Base-by-base conservation (phyloP, 2,797 vertebrate genomes). In the Hydrocynus forskahlii region DNA sequence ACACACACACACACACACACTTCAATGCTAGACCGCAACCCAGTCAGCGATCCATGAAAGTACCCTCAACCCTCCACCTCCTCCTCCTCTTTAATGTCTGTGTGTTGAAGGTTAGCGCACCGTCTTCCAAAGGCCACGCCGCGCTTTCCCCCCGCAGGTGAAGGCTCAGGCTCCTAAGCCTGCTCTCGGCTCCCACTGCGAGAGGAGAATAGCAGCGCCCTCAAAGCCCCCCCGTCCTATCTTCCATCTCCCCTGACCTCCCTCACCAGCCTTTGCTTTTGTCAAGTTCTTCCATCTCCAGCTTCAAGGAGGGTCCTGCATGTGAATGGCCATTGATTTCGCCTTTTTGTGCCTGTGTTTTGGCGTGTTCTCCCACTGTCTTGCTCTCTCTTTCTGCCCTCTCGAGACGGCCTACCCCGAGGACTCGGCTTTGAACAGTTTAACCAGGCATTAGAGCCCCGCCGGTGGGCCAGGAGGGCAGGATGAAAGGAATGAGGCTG, bases 351-450 rank as follows among this genome's bases (percentile, higher is more conserved):
- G 66, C 73, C 45, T 69, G 52, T 82, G 40, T 78, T 76, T 80
- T 80, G 78, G 80, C 25, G 52, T 50, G 23, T 57, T 78, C 35
- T 54, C 50, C 78, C 14, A 3, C 67, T 25, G 48, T 52, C 13
- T 29, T 23, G 4, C 64, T 57, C 66, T n/a, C 72, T 75, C 35
- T 52, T 59, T 43, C 73, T 75, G n/a, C 78, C 64, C 75, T 76
- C 57, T 82, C 50, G 72, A 75, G 82, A 62, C 59, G 71, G 54
- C 70, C 75, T 80, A 67, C 54, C 85, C 86, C 62, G 86, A 7
- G 87, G 89, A 88, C 83, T 82, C 81, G 12, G 88, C 87, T 93
- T 93, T 91, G 88, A 92, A 91, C 89, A 89, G 89, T 88, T 91
- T 92, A 92, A 87, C 89, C 83, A 83, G 87, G 89, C 90, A 90